These are phyloP conservation scores for Listrodromus nycthemerus DNA, from an alignment of 2,888 invertebrate genomes.

Conservation along the genomic window DNA sequence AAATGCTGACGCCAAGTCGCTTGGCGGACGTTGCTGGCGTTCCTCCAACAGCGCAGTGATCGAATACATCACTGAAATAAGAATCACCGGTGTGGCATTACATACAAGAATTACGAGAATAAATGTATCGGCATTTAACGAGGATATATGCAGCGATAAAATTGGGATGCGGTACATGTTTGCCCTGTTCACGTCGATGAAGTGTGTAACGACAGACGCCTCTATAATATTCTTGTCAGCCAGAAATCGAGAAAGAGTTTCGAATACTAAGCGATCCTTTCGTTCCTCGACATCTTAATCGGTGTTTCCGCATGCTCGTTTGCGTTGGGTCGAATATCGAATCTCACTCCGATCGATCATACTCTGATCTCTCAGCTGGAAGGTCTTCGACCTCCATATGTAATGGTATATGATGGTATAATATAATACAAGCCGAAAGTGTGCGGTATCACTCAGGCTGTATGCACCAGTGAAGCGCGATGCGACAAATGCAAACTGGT, in stretches of 20 bases:
- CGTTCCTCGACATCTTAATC: conserved; percentile 16
- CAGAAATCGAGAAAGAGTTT: conserved; percentile 9
- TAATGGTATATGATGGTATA: not conserved
- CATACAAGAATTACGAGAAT: not conserved
- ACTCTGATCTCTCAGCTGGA: conserved; percentile 15
- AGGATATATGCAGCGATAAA: not conserved
- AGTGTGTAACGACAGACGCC: not conserved
- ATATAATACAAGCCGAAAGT: conserved; percentile 14
- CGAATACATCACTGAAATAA: conserved; percentile 2
- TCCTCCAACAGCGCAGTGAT: not conserved
- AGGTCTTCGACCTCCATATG: not conserved
- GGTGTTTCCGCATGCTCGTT: conserved; percentile 17
- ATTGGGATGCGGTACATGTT: not conserved
- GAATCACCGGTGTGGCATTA: not conserved
- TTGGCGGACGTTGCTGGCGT: not conserved
- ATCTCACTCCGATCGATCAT: conserved; percentile 23
- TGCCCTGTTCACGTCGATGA: not conserved
- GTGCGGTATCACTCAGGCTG: not conserved
- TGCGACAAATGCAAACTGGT: conserved; percentile 30
- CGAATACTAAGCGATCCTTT: not conserved
- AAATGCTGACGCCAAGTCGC: conserved; percentile 20
- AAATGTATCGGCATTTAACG: not conserved
- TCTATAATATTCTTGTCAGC: conserved; percentile 4
- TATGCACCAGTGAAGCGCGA: conserved; percentile 33
- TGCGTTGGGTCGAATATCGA: conserved; percentile 14